Conservation (phyloP, 2,797 vertebrate species). For the Phalloptychus januarius region DNA sequence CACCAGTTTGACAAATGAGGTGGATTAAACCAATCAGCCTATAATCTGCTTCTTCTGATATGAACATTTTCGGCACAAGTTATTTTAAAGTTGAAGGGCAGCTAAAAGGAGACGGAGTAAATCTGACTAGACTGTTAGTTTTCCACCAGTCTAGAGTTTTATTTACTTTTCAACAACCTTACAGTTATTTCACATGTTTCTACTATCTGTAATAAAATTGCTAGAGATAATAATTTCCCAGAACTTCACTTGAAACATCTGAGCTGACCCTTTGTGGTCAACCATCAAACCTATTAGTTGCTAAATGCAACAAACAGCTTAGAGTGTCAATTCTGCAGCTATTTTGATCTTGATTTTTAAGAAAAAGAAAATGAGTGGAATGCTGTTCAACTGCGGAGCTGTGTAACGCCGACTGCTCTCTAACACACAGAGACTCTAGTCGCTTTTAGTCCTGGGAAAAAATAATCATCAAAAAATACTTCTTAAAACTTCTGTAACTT, state of each 20-base stretch:
- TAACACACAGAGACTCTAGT: not conserved
- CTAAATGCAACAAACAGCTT: not conserved
- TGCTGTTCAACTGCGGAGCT: not conserved
- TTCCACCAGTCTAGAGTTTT: too few relatives aligned
- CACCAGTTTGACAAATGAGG: too few relatives aligned
- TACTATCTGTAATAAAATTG: not conserved
- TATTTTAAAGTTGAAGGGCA: too few relatives aligned
- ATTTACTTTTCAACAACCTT: too few relatives aligned
- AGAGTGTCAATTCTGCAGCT: not conserved
- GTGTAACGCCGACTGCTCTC: not conserved
- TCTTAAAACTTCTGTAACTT: not conserved
- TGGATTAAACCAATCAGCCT: too few relatives aligned
- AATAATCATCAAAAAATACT: not conserved
- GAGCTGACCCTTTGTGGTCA: not conserved
- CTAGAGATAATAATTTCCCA: not conserved
- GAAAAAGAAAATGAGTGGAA: not conserved
- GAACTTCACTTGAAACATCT: not conserved
- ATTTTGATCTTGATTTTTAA: too few relatives aligned
- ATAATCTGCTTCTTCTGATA: too few relatives aligned
- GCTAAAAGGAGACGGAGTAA: not conserved
- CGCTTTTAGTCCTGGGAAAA: not conserved
- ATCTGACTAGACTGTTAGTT: not conserved
- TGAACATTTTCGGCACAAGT: too few relatives aligned
- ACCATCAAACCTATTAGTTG: too few relatives aligned
- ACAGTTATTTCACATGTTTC: too few relatives aligned